Evolutionary conservation across 2,113 vertebrate species (phyloP).

Genomic region (Tinamus guttatus): DNA sequence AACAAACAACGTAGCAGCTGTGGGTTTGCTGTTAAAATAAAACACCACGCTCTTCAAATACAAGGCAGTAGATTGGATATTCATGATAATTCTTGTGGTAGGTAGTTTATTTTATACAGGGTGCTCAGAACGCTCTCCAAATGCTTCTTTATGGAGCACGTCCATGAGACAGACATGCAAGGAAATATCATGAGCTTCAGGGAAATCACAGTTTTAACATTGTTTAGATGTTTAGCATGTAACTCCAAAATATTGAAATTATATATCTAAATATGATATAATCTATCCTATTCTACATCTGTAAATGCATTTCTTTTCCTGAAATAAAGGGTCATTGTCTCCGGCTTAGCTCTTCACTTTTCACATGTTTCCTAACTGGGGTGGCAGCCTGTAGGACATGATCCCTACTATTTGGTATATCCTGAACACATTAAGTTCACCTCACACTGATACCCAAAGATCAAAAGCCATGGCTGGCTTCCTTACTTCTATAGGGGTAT

Average conservation of each 20-base stretch:
- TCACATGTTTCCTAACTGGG: fast-evolving
- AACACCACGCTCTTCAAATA: not conserved
- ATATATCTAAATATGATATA: not conserved
- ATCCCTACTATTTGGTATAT: not conserved
- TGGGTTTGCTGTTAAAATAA: conserved; percentile 20
- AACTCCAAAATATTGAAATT: not conserved
- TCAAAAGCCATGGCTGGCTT: not conserved
- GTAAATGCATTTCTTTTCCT: not conserved
- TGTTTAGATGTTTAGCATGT: not conserved
- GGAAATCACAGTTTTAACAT: not conserved
- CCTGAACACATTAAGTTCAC: not conserved
- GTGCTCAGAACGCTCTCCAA: not conserved
- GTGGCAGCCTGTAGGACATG: not conserved
- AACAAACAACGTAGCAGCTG: conserved; percentile 41
- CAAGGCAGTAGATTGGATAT: not conserved
- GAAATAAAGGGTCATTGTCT: not conserved
- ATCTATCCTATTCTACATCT: not conserved
- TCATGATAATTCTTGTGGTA: not conserved
- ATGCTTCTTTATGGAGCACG: not conserved
- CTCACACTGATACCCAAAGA: not conserved
- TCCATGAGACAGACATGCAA: not conserved
- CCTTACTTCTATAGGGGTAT: not conserved
- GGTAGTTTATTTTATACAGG: not conserved
- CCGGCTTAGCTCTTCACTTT: not conserved
- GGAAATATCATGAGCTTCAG: not conserved